Evolutionary conservation across 2,888 invertebrate genomes (phyloP).

Genomic region (Pachycephus smyrnensis): DNA sequence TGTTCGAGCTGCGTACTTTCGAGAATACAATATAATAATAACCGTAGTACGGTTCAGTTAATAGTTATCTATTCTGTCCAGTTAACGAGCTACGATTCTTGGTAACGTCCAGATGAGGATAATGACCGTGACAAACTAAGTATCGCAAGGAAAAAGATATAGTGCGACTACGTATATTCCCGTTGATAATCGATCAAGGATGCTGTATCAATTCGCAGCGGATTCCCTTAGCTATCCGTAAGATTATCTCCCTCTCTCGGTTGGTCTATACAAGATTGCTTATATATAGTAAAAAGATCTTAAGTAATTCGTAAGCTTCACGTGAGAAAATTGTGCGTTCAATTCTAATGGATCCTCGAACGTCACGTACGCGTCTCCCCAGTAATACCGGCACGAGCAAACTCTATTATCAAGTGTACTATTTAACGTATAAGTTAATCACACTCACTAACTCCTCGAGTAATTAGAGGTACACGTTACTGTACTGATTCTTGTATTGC

Average conservation of each 20-base stretch:
- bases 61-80: background rate
- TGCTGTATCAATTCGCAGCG: background rate
- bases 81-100: background rate
- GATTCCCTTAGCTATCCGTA: background rate
- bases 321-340: background rate
- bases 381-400: background rate
- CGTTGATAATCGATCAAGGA: background rate
- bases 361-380: background rate
- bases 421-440: background rate
- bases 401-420: background rate
- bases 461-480: background rate
- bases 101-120: background rate
- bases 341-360: background rate
- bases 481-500: background rate
- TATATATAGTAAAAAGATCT: background rate
- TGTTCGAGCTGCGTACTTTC: background rate
- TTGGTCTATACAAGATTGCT: background rate
- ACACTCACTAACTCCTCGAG: background rate
- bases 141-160: background rate
- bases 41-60: background rate
- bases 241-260: background rate
- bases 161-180: background rate
- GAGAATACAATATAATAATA: background rate
- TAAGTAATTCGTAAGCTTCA: background rate
- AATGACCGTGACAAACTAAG: background rate